Conservation (phyloP, 2,888 invertebrate genomes). For the Mylabris sibirica region DNA sequence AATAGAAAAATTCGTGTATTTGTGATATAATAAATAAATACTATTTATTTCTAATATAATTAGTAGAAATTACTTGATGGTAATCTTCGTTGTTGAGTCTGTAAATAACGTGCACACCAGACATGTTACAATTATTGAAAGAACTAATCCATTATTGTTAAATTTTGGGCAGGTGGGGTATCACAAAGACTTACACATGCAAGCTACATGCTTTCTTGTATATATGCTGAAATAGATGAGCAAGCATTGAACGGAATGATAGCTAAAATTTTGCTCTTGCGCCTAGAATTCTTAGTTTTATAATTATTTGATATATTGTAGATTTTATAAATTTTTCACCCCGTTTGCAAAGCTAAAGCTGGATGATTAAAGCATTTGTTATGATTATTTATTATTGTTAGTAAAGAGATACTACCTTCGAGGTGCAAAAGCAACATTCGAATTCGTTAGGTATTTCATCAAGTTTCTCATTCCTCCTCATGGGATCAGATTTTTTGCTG, state of each 20-base stretch:
- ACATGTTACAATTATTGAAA: background rate
- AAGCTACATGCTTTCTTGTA: slow-evolving; percentile 19
- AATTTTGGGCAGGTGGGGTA: background rate
- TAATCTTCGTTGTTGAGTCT: slow-evolving; percentile 4
- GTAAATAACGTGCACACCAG: background rate
- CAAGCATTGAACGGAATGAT: slow-evolving; percentile 25
- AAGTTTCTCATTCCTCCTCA: slow-evolving; percentile 68
- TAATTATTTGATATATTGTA: slow-evolving; percentile 14
- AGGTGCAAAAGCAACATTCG: slow-evolving; percentile 97
- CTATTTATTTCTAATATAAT: background rate
- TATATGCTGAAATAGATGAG: slow-evolving; percentile 17
- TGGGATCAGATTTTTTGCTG: slow-evolving; percentile 70
- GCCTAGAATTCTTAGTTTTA: slow-evolving; percentile 19
- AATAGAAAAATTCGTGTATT: background rate
- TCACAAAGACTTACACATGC: background rate
- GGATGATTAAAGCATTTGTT: slow-evolving; percentile 37
- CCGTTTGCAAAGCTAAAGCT: slow-evolving; percentile 34
- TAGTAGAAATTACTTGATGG: background rate
- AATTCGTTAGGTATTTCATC: slow-evolving; percentile 94
- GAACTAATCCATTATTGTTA: background rate
- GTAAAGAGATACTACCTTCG: slow-evolving; percentile 76
- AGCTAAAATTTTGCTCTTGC: slow-evolving; percentile 33
- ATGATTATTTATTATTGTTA: slow-evolving; percentile 33
- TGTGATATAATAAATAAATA: background rate
- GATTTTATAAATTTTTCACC: background rate